Percentiles rank a stretch among this genome's conserved stretches.
phyloP scores from a whole-genome alignment of 2,797 vertebrate species.

The Fringilla coelebs region DNA sequence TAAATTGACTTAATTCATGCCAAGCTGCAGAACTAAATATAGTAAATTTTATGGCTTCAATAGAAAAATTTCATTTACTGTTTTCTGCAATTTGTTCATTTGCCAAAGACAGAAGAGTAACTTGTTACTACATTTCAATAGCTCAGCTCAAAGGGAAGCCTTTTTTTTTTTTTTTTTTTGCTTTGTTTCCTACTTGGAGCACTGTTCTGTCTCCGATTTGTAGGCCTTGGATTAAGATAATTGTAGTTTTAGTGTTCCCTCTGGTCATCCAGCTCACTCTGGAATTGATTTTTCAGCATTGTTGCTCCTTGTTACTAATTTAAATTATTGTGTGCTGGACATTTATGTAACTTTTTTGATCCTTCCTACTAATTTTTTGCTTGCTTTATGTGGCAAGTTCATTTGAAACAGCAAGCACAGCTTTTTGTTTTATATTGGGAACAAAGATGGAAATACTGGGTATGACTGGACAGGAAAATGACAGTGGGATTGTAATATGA shows the following conservation, averaged over 20 bases:
- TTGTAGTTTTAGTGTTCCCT: background rate
- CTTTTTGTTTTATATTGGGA: background rate
- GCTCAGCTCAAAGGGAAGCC: background rate
- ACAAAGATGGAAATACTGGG: background rate
- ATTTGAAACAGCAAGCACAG: background rate
- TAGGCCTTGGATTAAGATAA: background rate
- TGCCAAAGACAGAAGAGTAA: background rate
- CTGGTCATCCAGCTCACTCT: background rate
- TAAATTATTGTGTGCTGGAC: background rate
- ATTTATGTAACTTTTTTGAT: background rate
- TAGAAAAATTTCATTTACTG: constrained; percentile 28
- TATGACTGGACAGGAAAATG: background rate
- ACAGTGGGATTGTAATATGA: background rate
- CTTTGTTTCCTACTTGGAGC: background rate
- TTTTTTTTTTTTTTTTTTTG: background rate
- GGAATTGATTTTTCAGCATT: background rate
- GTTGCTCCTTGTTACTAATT: background rate
- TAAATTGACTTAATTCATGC: constrained; percentile 9
- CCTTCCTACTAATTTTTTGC: background rate
- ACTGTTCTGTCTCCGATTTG: background rate
- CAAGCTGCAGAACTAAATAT: constrained; percentile 30
- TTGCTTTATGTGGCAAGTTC: background rate
- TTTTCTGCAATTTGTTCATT: background rate
- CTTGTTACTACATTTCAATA: background rate
- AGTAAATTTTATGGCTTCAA: background rate